phyloP scores from a whole-genome alignment of 2,888 invertebrate genomes.

The Crioceris asparagi region DNA sequence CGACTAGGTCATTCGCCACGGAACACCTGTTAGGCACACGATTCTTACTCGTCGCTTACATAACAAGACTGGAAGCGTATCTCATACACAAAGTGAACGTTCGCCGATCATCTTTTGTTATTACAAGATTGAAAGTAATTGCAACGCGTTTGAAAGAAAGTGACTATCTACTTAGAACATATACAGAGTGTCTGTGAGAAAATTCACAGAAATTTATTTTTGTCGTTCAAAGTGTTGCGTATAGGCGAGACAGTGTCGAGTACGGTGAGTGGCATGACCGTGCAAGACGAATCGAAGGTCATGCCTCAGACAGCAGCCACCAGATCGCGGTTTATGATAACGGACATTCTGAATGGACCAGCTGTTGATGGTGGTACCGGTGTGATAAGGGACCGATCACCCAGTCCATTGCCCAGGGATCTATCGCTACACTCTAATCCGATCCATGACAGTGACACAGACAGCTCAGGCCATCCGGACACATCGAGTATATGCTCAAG shows the following conservation, averaged over 20 bases:
- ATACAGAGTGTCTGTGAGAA: constrained; percentile 1
- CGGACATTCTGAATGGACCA: constrained; percentile 66
- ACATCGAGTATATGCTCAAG: constrained; percentile 45
- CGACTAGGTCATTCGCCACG: constrained; percentile 9
- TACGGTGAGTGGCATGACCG: constrained; percentile 40
- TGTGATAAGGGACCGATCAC: constrained; percentile 41
- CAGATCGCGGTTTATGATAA: constrained; percentile 82
- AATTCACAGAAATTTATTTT: not conserved
- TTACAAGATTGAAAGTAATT: no score
- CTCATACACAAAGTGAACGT: constrained; percentile 6
- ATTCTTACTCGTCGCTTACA: not conserved
- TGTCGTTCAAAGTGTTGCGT: constrained; percentile 34
- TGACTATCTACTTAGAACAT: no score
- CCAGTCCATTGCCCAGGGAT: constrained; percentile 46
- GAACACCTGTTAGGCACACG: constrained; percentile 22
- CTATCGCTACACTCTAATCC: constrained; percentile 41
- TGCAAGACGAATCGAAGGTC: constrained; percentile 38
- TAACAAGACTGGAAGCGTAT: constrained; percentile 1
- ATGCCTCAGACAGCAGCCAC: constrained; percentile 42
- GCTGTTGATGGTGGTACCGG: constrained; percentile 45
- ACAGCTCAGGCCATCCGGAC: constrained; percentile 44
- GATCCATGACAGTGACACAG: constrained; percentile 42
- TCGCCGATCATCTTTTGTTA: constrained; percentile 1
- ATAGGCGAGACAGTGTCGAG: constrained; percentile 33
- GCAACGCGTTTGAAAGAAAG: no score